Conservation (phyloP, 2,888 invertebrate genomes). For the Anaspis maculata region DNA sequence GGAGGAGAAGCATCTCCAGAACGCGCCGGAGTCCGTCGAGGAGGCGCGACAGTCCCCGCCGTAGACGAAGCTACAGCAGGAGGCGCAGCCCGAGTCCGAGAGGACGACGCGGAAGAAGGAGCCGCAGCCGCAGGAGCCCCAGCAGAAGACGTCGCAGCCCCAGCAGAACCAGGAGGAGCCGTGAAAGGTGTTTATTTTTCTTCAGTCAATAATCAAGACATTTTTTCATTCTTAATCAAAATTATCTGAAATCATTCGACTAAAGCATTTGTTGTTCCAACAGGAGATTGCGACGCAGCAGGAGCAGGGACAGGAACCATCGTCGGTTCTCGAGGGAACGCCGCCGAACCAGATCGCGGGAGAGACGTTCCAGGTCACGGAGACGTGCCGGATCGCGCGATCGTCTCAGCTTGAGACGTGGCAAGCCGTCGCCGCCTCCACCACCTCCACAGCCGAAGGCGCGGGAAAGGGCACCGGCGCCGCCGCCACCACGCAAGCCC, state of each 20-base stretch:
- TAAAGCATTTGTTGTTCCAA: too few species aligned
- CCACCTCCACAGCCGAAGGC: conserved; percentile 31
- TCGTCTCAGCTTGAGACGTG: conserved; percentile 31
- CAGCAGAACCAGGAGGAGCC: conserved; percentile 30
- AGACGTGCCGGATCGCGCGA: conserved; percentile 32
- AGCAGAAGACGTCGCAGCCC: conserved; percentile 32
- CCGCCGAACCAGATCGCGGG: conserved; percentile 33
- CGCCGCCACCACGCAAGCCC: conserved; percentile 20
- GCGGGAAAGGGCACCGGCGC: conserved; percentile 34
- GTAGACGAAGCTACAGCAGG: conserved; percentile 33
- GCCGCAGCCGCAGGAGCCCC: conserved; percentile 39
- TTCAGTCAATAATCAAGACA: not conserved
- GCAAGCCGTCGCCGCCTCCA: conserved; percentile 39
- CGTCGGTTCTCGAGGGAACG: conserved; percentile 32
- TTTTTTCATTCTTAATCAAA: not conserved
- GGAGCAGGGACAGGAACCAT: conserved; percentile 36
- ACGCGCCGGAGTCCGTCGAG: conserved; percentile 20
- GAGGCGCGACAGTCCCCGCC: conserved; percentile 32
- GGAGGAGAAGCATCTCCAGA: conserved; percentile 27
- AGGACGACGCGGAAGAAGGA: conserved; percentile 32
- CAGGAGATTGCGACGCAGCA: conserved; percentile 32
- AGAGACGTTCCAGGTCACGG: conserved; percentile 38
- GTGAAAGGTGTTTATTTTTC: conserved; percentile 36
- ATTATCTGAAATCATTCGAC: not conserved
- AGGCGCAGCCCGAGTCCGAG: conserved; percentile 31